Percentiles rank a stretch among this genome's conserved stretches.
These are phyloP conservation scores for Urechis unicinctus DNA, from an alignment of 2,888 invertebrate genomes.

Conservation along the genomic window DNA sequence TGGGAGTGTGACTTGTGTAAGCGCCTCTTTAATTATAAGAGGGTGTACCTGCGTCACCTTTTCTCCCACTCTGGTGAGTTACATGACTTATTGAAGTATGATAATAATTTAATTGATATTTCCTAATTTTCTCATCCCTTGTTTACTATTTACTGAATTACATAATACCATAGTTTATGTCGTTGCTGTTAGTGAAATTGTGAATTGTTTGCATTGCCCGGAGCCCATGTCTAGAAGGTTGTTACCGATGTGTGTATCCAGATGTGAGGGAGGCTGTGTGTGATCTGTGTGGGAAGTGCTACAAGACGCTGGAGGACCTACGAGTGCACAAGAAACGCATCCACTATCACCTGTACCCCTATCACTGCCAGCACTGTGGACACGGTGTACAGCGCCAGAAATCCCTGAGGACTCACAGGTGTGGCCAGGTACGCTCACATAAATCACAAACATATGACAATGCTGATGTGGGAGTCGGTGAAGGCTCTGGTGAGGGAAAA, in stretches of 20 bases:
- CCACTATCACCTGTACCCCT: neutral
- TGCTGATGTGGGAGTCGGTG: no score
- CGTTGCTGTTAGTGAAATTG: no score
- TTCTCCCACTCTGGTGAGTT: neutral
- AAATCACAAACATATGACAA: no score
- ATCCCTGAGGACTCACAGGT: neutral
- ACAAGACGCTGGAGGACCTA: neutral
- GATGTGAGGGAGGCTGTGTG: neutral
- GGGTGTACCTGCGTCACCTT: neutral
- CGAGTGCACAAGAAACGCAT: neutral
- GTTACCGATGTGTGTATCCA: no score
- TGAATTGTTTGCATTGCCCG: no score
- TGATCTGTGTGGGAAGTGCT: slow-evolving; percentile 1
- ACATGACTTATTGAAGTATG: neutral
- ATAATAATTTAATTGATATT: neutral
- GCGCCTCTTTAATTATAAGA: neutral
- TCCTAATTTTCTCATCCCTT: neutral
- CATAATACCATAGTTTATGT: no score
- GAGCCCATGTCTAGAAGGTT: no score
- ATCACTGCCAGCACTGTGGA: neutral
- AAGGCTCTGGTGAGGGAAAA: no score
- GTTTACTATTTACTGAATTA: no score
- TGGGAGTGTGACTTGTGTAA: neutral
- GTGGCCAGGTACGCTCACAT: neutral
- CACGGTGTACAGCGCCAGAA: neutral